These are phyloP conservation scores for Telmatochromis sp. DNA, from an alignment of 2,113 vertebrate genomes.

Conservation along the genomic window DNA sequence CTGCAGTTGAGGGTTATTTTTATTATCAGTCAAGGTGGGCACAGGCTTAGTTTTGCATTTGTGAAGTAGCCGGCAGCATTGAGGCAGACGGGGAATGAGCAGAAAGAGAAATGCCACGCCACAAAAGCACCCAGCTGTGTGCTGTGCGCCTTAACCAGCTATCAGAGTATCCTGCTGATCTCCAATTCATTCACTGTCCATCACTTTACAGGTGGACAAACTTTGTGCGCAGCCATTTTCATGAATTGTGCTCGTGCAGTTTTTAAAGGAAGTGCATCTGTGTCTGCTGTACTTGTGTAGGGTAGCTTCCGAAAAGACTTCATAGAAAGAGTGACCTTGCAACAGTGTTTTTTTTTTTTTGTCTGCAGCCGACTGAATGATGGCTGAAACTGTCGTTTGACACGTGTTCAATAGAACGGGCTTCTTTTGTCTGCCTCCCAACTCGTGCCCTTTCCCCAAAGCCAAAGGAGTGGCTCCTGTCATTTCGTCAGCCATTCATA, in stretches of 20 bases:
- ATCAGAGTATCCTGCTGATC: not conserved
- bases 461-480: conserved; percentile 28
- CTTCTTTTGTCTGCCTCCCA: conserved; percentile 18
- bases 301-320: not conserved
- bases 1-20: not conserved
- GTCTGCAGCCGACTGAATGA: not conserved
- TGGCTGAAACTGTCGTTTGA: not conserved
- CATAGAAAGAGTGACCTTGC: not conserved
- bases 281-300: not conserved
- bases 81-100: not conserved
- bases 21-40: not conserved
- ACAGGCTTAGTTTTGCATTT: not conserved
- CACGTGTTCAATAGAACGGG: conserved; percentile 15
- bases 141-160: not conserved
- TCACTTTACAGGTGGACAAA: not conserved
- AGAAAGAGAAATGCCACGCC: not conserved
- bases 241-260: not conserved
- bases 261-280: not conserved
- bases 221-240: not conserved
- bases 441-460: conserved; percentile 8
- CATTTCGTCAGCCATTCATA: conserved; percentile 37
- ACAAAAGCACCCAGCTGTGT: not conserved
- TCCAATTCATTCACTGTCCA: not conserved
- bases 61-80: not conserved
- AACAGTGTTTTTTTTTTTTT: not conserved